Base-by-base conservation (phyloP, 92 coral and sea anemone species). In the Desmophyllum pertusum region DNA sequence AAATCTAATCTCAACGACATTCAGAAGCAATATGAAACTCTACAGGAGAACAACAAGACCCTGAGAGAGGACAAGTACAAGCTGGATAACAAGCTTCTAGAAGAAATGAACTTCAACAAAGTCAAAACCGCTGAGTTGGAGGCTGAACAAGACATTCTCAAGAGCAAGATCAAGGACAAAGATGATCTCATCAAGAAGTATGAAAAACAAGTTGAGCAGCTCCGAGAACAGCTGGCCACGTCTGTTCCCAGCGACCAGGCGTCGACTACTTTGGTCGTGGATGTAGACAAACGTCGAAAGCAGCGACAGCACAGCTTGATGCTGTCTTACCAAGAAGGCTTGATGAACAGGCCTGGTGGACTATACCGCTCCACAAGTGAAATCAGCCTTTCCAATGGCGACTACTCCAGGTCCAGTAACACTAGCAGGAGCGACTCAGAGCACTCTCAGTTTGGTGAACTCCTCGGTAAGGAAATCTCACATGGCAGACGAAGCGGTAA, bases 251-350 rank as follows among this genome's bases (percentile, higher is more conserved):
- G 91, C 67, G 90, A 89, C 18, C 92, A 91, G 70, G 95, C 95
- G 40, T 89, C 95, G 13, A 91, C 98, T 10, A 94, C 98, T 6
- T 83, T 94, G 18, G 72, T 87, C 59, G 70, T 94, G 52, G 95
- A 91, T 41, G 93, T 89, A 17, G 88, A 89, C 73, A 86, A 52
- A 39, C 39, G 45, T 0, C 81, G 81, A 36, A 63, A 41, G 51
- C 74, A 15, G 25, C 87, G 87, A 14, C 75, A 29, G 33, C 82
- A 62, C 27, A 57, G 78, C 38, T 36, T 41, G 43, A 71, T 55
- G 69, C 30, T 57, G 42, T 71, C 71, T 41, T 72, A 71, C n/a
- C 78, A 82, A 35, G 86, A 82, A 14, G 79, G 79, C n/a, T 55
- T 82, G 35, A 55, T 82, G 79, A 82, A 55, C 79, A 82, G 70